Evolutionary conservation across 92 coral and sea anemone species (phyloP).

Genomic region (Metridium senile): DNA sequence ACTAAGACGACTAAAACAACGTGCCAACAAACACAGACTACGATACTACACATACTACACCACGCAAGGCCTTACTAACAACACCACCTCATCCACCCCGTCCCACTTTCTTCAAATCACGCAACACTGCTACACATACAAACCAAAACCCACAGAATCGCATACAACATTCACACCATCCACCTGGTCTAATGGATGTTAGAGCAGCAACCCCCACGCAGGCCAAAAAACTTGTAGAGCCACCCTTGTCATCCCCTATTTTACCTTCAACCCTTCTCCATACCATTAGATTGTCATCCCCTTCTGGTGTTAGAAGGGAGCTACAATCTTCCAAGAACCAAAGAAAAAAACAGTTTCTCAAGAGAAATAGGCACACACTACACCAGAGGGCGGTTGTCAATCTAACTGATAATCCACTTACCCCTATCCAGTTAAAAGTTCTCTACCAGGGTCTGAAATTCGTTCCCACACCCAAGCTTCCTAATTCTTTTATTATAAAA

Average conservation of each 20-base stretch:
- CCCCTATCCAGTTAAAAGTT: not conserved
- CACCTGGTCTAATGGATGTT: not conserved
- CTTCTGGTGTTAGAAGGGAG: not conserved
- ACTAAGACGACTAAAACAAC: not conserved
- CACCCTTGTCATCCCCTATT: not conserved
- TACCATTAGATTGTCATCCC: too few relatives aligned
- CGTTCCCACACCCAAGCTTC: conserved; percentile 13
- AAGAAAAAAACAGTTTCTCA: too few relatives aligned
- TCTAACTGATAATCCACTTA: too few relatives aligned
- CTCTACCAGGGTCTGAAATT: conserved; percentile 34
- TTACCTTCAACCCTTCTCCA: not conserved
- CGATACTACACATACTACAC: not conserved
- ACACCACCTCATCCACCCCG: not conserved
- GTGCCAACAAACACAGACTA: not conserved
- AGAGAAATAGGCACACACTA: too few relatives aligned
- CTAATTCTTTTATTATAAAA: not conserved
- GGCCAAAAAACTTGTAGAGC: not conserved
- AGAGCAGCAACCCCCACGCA: not conserved
- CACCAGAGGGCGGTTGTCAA: too few relatives aligned
- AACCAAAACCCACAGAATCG: not conserved
- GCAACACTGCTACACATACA: too few relatives aligned
- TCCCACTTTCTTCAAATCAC: too few relatives aligned
- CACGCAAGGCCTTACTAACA: not conserved
- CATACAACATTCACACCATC: not conserved
- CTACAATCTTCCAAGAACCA: not conserved